Percentiles rank a stretch among this genome's conserved stretches.
Evolutionary conservation across 2,797 vertebrate genomes (phyloP).

Genomic region (Delichon dasypus): DNA sequence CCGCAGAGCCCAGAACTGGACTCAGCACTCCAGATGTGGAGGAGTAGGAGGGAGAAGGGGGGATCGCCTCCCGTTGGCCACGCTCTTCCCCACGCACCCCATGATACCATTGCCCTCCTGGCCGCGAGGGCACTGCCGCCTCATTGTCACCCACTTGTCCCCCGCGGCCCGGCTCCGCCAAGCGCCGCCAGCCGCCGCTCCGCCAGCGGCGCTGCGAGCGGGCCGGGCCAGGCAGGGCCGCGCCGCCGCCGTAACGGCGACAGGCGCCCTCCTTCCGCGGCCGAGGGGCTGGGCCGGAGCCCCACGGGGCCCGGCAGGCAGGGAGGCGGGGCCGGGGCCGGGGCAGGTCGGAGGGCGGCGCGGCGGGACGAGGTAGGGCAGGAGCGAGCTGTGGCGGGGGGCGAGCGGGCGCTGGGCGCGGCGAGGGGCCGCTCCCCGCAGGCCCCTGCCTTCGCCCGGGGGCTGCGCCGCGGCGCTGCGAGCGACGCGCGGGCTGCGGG

Average conservation of each 20-base stretch:
- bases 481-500: too few relatives aligned
- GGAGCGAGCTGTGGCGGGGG: not conserved
- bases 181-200: not conserved
- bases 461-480: not conserved
- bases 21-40: not conserved
- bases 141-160: accelerated
- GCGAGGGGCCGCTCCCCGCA: accelerated
- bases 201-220: too few relatives aligned
- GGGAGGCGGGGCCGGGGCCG: too few relatives aligned
- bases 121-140: not conserved
- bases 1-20: not conserved
- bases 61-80: not conserved
- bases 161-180: not conserved
- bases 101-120: accelerated
- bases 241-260: not conserved
- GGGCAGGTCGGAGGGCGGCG: not conserved
- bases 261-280: not conserved
- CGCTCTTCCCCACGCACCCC: not conserved
- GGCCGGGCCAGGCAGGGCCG: too few relatives aligned
- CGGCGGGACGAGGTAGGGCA: not conserved
- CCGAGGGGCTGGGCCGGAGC: not conserved
- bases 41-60: not conserved
- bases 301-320: not conserved
- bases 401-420: not conserved
- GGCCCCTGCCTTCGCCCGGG: accelerated